Conservation (phyloP, 2,113 vertebrate species). For the Craseonycteris thonglongyai region DNA sequence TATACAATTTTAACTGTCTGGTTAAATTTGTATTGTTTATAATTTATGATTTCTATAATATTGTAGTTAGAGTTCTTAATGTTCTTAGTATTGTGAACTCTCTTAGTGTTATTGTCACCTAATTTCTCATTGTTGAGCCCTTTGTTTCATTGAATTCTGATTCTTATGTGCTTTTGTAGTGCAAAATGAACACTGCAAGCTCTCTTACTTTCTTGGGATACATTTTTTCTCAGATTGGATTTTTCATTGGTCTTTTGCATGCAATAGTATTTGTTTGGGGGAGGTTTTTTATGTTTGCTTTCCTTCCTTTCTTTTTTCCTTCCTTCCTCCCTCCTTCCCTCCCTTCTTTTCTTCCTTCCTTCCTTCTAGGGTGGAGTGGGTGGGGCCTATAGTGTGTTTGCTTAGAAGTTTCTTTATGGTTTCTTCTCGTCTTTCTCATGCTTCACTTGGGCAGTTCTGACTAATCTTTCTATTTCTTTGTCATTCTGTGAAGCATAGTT, state of each 20-base stretch:
- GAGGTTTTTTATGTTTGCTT: background rate
- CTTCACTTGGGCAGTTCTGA: background rate
- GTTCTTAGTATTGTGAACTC: background rate
- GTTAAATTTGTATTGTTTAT: background rate
- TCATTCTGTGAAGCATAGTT: background rate
- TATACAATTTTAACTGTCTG: background rate
- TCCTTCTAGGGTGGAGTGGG: background rate
- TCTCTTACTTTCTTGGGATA: background rate
- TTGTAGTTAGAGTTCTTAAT: background rate
- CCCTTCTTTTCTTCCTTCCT: background rate
- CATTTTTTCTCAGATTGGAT: background rate
- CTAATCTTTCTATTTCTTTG: background rate
- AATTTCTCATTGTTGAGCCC: background rate
- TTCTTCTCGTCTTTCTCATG: background rate
- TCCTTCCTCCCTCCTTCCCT: background rate
- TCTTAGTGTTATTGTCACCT: background rate
- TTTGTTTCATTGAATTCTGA: background rate
- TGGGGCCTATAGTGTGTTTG: background rate
- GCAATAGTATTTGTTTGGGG: background rate
- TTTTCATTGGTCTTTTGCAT: conserved; percentile 12
- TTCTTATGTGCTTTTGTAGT: background rate
- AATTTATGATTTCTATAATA: conserved; percentile 15
- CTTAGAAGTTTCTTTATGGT: background rate
- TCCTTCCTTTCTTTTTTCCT: background rate
- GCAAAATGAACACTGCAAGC: background rate